Evolutionary conservation across 2,888 invertebrate species (phyloP), one percentile per base, ranked within the genome.

Genomic region (Drosophila nigritarsus): DNA sequence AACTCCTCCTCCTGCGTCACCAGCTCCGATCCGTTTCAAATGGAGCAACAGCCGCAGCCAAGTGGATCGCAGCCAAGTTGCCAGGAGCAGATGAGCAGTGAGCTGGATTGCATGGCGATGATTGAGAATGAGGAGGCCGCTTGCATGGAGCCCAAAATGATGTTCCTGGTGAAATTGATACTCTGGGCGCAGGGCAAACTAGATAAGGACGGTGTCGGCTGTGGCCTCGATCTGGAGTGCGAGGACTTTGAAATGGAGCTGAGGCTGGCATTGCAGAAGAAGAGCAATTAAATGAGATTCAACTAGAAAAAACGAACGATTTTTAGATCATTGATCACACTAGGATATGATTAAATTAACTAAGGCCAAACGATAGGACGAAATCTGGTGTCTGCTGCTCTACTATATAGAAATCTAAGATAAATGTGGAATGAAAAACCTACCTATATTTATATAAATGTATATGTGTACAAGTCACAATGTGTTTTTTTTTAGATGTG

Each of bases 101-200:
- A 82, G 36, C 9, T 71, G 6, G 71, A 75, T 11, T 54, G 62
- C 42, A 56, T 56, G 0, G 48, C 68, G 20, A 59, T 72, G 32
- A 24, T 75, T 13, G 73, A 48, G 42, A 34, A 38, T 9, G 64
- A 67, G 29, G 70, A 74, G 6, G 29, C 45, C 2, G 32, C 60
- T 3, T 55, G 64, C 59, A 67, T 69, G 65, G 89, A 85, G 20
- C 85, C 85, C 0, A 65, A 78, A 32, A 84, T 85, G 65, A 73
- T 83, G 63, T 85, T 90, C 58, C 87, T 85, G 18, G 78, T 85
- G 27, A 88, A 88, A 53, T 42, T 85, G 13, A 85, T 85, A 36
- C 70, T 85, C 8, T 85, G 85, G 85, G 90, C 85, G 0, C 90
- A 90, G 60, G 34, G 54, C 29, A 83, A 73, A 38, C 32, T 85